Percentiles rank a stretch among this genome's conserved stretches.
These are phyloP conservation scores for Turnix velox DNA, from an alignment of 2,113 vertebrate genomes.

Conservation along the genomic window DNA sequence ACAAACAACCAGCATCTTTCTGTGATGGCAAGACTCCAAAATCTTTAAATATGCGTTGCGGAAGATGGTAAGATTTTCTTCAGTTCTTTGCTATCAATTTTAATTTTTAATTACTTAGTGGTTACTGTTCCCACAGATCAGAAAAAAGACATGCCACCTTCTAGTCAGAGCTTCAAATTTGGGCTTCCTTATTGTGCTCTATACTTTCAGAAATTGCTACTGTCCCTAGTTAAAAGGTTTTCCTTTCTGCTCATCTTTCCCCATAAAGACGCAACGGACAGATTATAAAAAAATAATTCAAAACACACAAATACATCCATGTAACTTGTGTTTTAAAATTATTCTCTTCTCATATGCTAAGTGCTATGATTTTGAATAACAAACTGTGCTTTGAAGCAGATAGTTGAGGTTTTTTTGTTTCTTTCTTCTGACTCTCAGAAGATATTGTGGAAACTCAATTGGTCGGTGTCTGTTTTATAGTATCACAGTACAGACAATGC, in stretches of 20 bases:
- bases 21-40: neutral
- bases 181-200: neutral
- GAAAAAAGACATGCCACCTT: neutral
- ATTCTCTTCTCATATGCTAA: neutral
- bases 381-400: neutral
- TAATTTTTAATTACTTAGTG: neutral
- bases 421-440: neutral
- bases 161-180: neutral
- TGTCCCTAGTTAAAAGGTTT: neutral
- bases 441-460: neutral
- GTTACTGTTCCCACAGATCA: neutral
- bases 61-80: neutral
- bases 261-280: neutral
- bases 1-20: neutral
- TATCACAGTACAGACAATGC: neutral
- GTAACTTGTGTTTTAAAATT: neutral
- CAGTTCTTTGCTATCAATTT: neutral
- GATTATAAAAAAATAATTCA: neutral
- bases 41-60: neutral
- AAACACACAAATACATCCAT: rapidly evolving
- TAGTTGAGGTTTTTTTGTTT: neutral
- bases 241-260: neutral
- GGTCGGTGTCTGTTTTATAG: neutral
- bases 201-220: neutral
- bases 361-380: neutral